Base-by-base conservation (phyloP, 23 tunicate genomes). In the Styela clava region DNA sequence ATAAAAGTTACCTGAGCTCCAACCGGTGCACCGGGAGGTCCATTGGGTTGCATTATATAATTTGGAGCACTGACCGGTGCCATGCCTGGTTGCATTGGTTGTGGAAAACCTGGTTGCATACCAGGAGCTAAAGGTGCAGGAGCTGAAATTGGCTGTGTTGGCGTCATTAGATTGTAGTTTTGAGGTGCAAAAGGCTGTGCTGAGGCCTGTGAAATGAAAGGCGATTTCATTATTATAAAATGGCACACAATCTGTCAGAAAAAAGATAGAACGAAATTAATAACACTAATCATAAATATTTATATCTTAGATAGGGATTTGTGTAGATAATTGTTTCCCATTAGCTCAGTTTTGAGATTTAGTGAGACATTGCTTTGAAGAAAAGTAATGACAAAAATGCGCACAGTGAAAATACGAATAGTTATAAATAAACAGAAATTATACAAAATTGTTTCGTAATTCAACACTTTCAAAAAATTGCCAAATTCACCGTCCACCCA, bases 141-240 rank as follows among this genome's bases (percentile, higher is more conserved):
- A 21, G 77, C 34, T 3, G 77, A 33, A 2, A 73, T 78, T 34
- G 77, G 83, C 32, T 56, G 63, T 1, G 85, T 2, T 24, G 98
- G 98, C 1, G 92, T 93, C 93, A 93, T 87, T 24, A 93, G 67
- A 74, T 93, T 87, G 73, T 79, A 44, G 24, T 78, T 61, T 35
- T 87, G 90, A 0, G 97, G 85, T 44, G 24, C 0, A 63, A 24
- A 44, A 23, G 64, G 33, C 33, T 32, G 85, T 35, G 32, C 79
- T 24, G 74, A 22, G n/a, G 74, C 69, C 74, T 84, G 71, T 61
- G 25, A 73, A 35, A 33, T n/a, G 12, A 44, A 44, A 5, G n/a
- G n/a, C n/a, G n/a, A n/a, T 61, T 19, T 19, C 19, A 61, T 21
- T 61, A 19, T 61, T 61, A 19, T 61, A 61, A 19, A 19, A 19